Evolutionary conservation across 2,888 invertebrate genomes (phyloP), one percentile per base, ranked within the genome.

Genomic region (Pediacus dermestoides): DNA sequence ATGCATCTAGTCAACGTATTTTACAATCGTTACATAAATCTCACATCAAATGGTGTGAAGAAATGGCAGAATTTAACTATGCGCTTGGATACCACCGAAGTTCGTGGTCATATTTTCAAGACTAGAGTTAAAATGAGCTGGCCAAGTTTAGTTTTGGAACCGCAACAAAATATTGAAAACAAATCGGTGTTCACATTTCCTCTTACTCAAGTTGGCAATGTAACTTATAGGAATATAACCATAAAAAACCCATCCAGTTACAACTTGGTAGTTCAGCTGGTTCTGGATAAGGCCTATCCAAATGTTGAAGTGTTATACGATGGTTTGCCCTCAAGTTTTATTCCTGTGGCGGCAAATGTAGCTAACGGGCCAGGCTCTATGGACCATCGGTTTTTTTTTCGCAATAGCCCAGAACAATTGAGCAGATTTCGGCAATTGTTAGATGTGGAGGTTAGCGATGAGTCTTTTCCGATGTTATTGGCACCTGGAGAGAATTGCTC

Each of bases 201-300:
- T 3, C 67, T 85, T 16, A 85, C 86, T 1, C 85, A 86, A 68
- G 77, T 86, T 37, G 84, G 83, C 39, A 83, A 83, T 62, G 73
- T 75, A 36, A 75, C 79, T 22, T 71, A 79, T 55, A 74, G 78
- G 61, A 78, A 77, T 40, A 69, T 90, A 53, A 76, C 78, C 34
- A 70, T 87, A 50, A 75, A 78, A 61, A 92, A 91, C 73, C 89
- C 90, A 16, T 74, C 80, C 31, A 77, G 79, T 45, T 76, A 76
- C 64, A 76, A 82, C 43, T 66, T 90, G 42, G 70, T 88, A 41
- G 73, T 88, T 56, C 90, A 91, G 65, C 32, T 63, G 4, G 73
- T 85, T n/a, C 76, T 86, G 56, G 77, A 85, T 56, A 76, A 77
- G 56, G 74, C 61, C 43, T 87, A 87, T 68, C 85, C 85, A 7